phyloP scores from a whole-genome alignment of 2,888 invertebrate genomes.

The Dryocosmus kuriphilus region DNA sequence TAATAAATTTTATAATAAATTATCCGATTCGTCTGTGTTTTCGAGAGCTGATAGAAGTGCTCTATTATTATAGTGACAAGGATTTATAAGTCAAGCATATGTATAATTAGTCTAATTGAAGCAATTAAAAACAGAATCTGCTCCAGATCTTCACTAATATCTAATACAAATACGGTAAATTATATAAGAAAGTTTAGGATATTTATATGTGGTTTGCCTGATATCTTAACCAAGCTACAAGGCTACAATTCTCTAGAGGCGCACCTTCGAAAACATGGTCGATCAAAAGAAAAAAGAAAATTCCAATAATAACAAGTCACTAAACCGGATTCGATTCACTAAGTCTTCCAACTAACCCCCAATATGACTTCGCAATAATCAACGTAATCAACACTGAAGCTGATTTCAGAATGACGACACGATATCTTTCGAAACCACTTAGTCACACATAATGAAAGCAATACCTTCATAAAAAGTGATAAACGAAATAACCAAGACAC shows the following conservation, averaged over 20 bases:
- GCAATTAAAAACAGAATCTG: conserved; percentile 7
- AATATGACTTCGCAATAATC: conserved; percentile 20
- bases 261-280: not conserved
- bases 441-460: not conserved
- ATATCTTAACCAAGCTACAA: not conserved
- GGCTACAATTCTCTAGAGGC: not conserved
- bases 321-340: conserved; percentile 9
- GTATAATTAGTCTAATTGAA: not conserved
- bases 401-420: conserved; percentile 8
- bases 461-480: not conserved
- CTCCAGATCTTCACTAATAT: not conserved
- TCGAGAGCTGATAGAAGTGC: not conserved
- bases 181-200: not conserved
- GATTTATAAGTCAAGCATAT: conserved; percentile 15
- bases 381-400: not conserved
- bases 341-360: not conserved
- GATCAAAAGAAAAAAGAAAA: conserved; percentile 7
- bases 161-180: not conserved
- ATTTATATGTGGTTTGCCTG: not conserved
- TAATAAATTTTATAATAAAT: not conserved
- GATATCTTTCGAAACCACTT: conserved; percentile 6
- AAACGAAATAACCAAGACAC: not conserved
- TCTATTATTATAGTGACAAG: not conserved
- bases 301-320: conserved; percentile 14
- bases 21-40: not conserved